Evolutionary conservation across 2,888 invertebrate species (phyloP), one percentile per base, ranked within the genome.

Genomic region (Drosophila tanythrix): DNA sequence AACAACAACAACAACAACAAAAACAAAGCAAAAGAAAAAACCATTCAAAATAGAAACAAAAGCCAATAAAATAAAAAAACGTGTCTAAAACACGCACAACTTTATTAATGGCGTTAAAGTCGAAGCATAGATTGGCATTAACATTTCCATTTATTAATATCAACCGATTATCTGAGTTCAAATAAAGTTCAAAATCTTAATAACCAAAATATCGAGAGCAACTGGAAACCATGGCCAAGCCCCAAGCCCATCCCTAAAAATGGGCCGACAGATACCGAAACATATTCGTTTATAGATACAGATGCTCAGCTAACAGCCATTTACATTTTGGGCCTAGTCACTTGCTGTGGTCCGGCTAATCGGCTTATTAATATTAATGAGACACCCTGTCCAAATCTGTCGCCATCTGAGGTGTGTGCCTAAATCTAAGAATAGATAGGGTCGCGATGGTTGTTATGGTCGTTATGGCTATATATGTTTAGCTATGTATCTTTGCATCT

Each of bases 351-450:
- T 48, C 48, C 25, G 66, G 52, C 58, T 55, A 57, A 43, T 38
- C 57, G 66, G 51, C 50, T 69, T 48, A 88, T 85, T 89, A 89
- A 85, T 85, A 85, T 85, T 85, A 89, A 85, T 85, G 85, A 88
- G 85, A 67, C 73, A 70, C 68, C 73, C 81, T 71, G 63, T 70
- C 59, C 51, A 64, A 36, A 63, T 58, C 77, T 65, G 73, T 88
- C 74, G 85, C 74, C 83, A 83, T 83, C 86, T 81, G 75, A 89
- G 82, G 88, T 89, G 89, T 88, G 74, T 70, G 85, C 55, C 62
- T 57, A 81, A 67, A 75, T 79, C 62, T 70, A 40, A 6, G 27
- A 48, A 61, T 68, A 69, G 61, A 65, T 70, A 56, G 58, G 77
- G 70, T 60, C 76, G 75, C 73, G 70, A 69, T 68, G 67, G 69